Evolutionary conservation across 2,797 vertebrate genomes (phyloP), one percentile per base, ranked within the genome.

Genomic region (Delichon dasypus): DNA sequence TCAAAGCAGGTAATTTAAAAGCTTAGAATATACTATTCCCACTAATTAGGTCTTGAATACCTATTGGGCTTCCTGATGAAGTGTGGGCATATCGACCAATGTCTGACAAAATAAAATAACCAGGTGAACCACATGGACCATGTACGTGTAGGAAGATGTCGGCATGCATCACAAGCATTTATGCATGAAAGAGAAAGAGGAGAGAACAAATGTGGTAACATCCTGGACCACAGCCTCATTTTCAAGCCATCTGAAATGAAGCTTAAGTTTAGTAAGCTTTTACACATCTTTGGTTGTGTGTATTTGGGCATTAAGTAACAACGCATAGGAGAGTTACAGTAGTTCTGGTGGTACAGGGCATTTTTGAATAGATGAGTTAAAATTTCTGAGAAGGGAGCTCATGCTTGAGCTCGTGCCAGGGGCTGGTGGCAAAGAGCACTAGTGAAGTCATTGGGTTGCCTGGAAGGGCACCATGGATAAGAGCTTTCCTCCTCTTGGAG

Each of bases 351-450:
- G 51, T 44, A 20, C 40, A 21, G 0, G 4, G 30, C 44, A 17
- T 70, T 89, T 90, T 75, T 38, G 51, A 89, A 53, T 5, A 76
- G 51, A 22, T 36, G 66, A 62, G 60, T 88, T 80, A 30, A 67
- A 53, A 83, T 74, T 83, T 50, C 23, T 51, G 44, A 42, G n/a
- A 77, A 75, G 10, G 48, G 61, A 67, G 44, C 30, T 36, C 1
- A 9, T 5, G 3, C 36, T 76, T 3, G 5, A 64, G 58, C 8
- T 9, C 0, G 0, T 87, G 47, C 51, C 0, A 1, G 18, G 67
- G n/a, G 10, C 75, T 90, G 64, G 34, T 57, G 58, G 51, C 2
- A 4, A 72, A 81, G 62, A 79, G 45, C 3, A 8, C 47, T 53
- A 22, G 26, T 2, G 3, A 78, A 72, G 54, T 57, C 6, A 3